A percentile compares a stretch with the other conserved stretches of the same genome.
phyloP scores from a whole-genome alignment of 92 coral and sea anemone species.

The Parazoanthus swiftii region DNA sequence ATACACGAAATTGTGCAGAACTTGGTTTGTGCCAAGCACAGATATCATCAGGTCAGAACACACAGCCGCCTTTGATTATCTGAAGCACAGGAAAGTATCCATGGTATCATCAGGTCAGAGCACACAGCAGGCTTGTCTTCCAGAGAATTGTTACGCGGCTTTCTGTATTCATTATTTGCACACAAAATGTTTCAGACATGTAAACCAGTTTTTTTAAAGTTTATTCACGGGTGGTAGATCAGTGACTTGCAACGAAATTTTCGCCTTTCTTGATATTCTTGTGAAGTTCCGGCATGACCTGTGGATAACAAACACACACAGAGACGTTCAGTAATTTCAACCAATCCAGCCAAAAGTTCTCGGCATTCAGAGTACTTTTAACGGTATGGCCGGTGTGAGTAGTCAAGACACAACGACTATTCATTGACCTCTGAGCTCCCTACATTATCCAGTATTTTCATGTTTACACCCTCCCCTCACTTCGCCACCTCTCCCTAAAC shows the following conservation, averaged over 20 bases:
- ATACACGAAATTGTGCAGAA: no score
- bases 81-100: not conserved
- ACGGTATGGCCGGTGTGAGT: no score
- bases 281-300: conserved; percentile 85
- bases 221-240: not conserved
- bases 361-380: no score
- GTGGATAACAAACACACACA: not conserved
- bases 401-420: no score
- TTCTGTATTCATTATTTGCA: not conserved
- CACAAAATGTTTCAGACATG: not conserved
- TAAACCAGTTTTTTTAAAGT: not conserved
- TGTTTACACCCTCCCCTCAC: no score
- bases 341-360: no score
- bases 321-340: not conserved
- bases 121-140: not conserved
- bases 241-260: conserved; percentile 63
- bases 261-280: conserved; percentile 96
- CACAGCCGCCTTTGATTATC: no score
- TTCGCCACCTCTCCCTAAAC: no score
- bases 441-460: no score
- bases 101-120: not conserved
- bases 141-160: not conserved
- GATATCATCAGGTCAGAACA: no score
- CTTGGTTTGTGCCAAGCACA: not conserved
- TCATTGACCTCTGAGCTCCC: no score